phyloP scores from a whole-genome alignment of 2,797 vertebrate genomes.

The Karalla daura region DNA sequence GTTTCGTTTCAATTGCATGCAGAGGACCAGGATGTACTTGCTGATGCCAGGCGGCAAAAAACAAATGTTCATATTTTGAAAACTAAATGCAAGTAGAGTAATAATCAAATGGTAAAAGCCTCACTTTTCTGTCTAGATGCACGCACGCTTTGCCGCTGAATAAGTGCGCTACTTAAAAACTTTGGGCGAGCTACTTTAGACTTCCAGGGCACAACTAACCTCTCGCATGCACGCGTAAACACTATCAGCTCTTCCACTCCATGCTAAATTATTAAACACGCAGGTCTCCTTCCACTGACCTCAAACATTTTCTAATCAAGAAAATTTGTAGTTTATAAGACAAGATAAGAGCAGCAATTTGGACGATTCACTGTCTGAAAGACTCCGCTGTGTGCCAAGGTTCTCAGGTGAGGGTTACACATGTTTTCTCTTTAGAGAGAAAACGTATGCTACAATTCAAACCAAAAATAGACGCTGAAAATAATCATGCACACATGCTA shows the following conservation, averaged over 20 bases:
- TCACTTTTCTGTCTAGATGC: neutral
- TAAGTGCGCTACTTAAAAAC: neutral
- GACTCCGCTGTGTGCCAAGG: neutral
- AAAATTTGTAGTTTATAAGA: constrained; percentile 1
- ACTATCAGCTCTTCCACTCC: constrained; percentile 16
- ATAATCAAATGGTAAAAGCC: neutral
- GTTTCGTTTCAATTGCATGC: neutral
- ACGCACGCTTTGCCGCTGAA: neutral
- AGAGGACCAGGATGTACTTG: constrained; percentile 6
- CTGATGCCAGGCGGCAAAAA: constrained; percentile 12
- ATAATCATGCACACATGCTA: too few relatives aligned
- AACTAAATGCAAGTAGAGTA: too few relatives aligned
- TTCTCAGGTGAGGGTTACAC: constrained; percentile 4
- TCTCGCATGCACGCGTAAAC: constrained; percentile 8
- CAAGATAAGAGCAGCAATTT: constrained; percentile 13
- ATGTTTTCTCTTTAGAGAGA: neutral
- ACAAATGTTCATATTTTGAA: too few relatives aligned
- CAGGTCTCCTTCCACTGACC: constrained; percentile 17
- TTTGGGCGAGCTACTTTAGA: neutral
- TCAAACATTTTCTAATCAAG: constrained; percentile 21
- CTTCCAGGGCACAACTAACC: neutral
- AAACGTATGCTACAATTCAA: neutral
- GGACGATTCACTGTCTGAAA: neutral
- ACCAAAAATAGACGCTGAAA: neutral
- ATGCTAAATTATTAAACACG: constrained; percentile 26